Evolutionary conservation across 2,113 vertebrate species (phyloP).

Genomic region (Agapornis roseicollis): DNA sequence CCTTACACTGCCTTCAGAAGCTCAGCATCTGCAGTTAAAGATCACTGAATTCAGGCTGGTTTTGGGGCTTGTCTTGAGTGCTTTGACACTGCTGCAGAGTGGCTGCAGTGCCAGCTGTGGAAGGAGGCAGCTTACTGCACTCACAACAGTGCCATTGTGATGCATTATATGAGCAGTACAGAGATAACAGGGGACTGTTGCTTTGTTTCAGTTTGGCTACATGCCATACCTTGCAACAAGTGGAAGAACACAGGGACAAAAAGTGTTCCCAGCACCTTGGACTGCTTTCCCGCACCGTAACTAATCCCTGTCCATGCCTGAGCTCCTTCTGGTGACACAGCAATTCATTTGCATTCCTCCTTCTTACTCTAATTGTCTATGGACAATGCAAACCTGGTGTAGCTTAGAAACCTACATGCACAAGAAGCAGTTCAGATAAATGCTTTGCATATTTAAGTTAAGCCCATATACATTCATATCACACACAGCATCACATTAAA

Average conservation of each 20-base stretch:
- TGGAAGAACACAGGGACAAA: background rate
- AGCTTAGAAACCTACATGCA: background rate
- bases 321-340: background rate
- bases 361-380: background rate
- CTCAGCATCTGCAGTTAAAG: background rate
- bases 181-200: accelerated
- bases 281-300: background rate
- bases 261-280: accelerated
- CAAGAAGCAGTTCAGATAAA: background rate
- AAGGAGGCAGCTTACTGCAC: background rate
- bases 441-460: background rate
- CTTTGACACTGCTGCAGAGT: background rate
- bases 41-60: background rate
- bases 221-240: background rate
- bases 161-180: background rate
- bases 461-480: background rate
- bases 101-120: background rate
- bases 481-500: background rate
- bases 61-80: background rate
- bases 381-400: accelerated
- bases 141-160: accelerated
- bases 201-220: background rate
- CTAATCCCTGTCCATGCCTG: background rate
- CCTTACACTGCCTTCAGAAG: background rate
- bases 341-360: background rate